A percentile compares a stretch with the other conserved stretches of the same genome.
Conservation (phyloP, 2,888 invertebrate species). For the Muscina levida region DNA sequence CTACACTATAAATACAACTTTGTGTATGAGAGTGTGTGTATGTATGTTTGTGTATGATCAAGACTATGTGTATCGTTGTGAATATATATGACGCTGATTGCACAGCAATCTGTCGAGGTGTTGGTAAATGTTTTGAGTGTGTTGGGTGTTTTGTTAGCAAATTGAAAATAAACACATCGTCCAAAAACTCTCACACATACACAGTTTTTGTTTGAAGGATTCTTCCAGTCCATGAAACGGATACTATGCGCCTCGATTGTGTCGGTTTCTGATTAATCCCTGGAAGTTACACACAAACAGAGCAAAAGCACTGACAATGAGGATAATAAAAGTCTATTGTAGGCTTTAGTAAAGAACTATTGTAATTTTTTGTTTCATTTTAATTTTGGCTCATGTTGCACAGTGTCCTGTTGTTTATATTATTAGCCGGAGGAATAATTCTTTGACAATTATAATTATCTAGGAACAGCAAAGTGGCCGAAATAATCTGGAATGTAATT, state of each 20-base stretch:
- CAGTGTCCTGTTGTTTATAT: not conserved
- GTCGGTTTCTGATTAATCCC: conserved; percentile 15
- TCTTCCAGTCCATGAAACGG: not conserved
- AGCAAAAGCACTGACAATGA: not conserved
- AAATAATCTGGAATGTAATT: too few species aligned
- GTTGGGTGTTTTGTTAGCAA: conserved; percentile 40
- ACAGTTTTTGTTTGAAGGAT: not conserved
- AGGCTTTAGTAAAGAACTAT: not conserved
- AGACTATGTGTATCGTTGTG: too few species aligned
- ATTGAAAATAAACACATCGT: conserved; percentile 46
- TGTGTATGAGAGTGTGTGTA: not conserved
- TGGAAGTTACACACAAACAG: not conserved
- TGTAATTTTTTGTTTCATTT: not conserved
- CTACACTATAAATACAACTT: not conserved
- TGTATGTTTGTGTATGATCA: not conserved
- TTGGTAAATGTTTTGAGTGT: conserved; percentile 10
- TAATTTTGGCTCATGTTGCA: not conserved
- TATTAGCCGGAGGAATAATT: too few species aligned
- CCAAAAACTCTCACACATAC: not conserved
- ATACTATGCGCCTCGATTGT: not conserved
- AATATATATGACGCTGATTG: too few species aligned
- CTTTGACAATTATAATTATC: too few species aligned
- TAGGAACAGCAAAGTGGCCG: too few species aligned
- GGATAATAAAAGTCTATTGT: not conserved
- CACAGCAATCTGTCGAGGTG: not conserved